Base-by-base conservation (phyloP, 2,888 invertebrate genomes). In the Steromphala cineraria region DNA sequence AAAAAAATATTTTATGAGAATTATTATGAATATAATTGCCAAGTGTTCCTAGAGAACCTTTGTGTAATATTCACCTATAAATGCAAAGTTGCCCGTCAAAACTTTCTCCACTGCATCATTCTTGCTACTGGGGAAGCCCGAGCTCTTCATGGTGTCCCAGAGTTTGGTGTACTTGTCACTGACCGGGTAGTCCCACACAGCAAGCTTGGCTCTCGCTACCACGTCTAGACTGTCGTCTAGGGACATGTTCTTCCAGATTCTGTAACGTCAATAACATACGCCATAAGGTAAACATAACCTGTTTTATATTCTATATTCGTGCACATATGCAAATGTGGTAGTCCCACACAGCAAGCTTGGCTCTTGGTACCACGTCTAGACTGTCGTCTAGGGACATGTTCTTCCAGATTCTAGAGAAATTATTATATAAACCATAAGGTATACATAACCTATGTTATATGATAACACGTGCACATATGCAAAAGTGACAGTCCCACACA, bases 401-500 rank as follows among this genome's bases (percentile, higher is more conserved):
- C 92, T 99, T 99, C 99, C 99, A 99, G 88, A 99, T 98, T 89
- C 98, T 97, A 80, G 24, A 78, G 83, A 28, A 31, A 1, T 1
- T 10, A 46, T 10, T 46, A 46, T 46, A 46, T 46, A 36, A 10
- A 46, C 13, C 36, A 2, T 36, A 4, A 4, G 2, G 36, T 4
- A 36, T 4, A 4, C 36, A 2, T 36, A 36, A 36, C 36, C 36
- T 7, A 7, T 36, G 2, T 36, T 7, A 36, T 36, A 36, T 4
- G 7, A 4, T 4, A 36, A 36, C 7, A 4, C n/a, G n/a, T n/a
- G n/a, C n/a, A n/a, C n/a, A n/a, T n/a, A n/a, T n/a, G n/a, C n/a
- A n/a, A n/a, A n/a, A n/a, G n/a, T n/a, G 99, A 93, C 99, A 99
- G 93, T 99, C 99, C 99, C 99, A 99, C 0, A 99, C 99, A 0